Conservation (phyloP, 2,888 invertebrate genomes). For the Cantharis rustica region DNA sequence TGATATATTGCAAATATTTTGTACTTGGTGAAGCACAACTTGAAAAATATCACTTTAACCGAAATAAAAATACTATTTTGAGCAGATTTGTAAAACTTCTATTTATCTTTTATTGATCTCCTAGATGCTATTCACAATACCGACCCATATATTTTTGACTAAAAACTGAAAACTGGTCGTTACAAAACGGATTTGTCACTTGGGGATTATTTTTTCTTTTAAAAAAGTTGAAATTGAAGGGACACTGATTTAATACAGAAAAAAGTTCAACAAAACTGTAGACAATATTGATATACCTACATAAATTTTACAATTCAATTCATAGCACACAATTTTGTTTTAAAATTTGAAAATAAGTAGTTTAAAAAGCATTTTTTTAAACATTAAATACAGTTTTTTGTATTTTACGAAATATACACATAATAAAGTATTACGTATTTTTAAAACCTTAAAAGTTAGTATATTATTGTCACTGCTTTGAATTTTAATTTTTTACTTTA, state of each 20-base stretch:
- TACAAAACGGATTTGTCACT: background rate
- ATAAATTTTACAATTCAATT: background rate
- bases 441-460: background rate
- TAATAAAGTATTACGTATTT: background rate
- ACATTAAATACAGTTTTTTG: background rate
- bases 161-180: background rate
- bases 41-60: background rate
- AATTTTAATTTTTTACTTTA: background rate
- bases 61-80: background rate
- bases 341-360: background rate
- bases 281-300: background rate
- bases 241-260: background rate
- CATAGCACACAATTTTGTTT: background rate
- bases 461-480: background rate
- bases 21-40: background rate
- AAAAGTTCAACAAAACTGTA: background rate
- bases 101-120: background rate
- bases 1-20: background rate
- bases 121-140: background rate
- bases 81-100: background rate
- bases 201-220: background rate
- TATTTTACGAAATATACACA: background rate
- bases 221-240: background rate
- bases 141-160: background rate
- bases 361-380: background rate